phyloP scores from a whole-genome alignment of 2,797 vertebrate species.

The Gadopsis bispinosus region DNA sequence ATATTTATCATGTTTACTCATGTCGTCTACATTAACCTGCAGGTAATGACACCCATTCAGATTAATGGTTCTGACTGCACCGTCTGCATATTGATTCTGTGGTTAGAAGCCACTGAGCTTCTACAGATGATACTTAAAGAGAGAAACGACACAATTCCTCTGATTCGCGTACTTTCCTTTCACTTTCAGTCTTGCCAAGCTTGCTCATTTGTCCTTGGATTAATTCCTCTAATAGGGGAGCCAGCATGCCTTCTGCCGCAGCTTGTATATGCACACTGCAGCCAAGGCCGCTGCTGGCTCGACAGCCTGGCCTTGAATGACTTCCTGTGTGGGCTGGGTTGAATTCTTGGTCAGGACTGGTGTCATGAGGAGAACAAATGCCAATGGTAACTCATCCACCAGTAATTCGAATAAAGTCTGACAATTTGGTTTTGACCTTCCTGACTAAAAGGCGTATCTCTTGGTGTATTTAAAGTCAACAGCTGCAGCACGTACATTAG shows the following conservation, averaged over 20 bases:
- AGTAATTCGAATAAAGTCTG: slow-evolving; percentile 10
- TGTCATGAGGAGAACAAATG: slow-evolving; percentile 45
- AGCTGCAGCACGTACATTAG: background rate
- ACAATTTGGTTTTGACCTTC: slow-evolving; percentile 45
- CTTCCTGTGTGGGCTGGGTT: slow-evolving; percentile 72
- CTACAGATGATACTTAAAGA: slow-evolving; percentile 54
- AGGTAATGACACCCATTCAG: slow-evolving; percentile 59
- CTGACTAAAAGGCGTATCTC: slow-evolving; percentile 1
- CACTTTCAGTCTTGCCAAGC: slow-evolving; percentile 53
- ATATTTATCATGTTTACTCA: slow-evolving; percentile 66
- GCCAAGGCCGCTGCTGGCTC: slow-evolving; percentile 65
- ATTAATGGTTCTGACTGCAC: slow-evolving; percentile 50
- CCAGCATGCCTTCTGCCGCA: slow-evolving; percentile 63
- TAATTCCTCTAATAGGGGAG: slow-evolving; percentile 59
- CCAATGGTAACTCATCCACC: slow-evolving; percentile 22
- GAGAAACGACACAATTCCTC: slow-evolving; percentile 47
- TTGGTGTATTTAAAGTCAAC: slow-evolving; percentile 12
- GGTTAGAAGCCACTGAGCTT: slow-evolving; percentile 39
- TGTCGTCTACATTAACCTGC: slow-evolving; percentile 64
- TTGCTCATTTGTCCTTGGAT: slow-evolving; percentile 77
- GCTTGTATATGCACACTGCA: slow-evolving; percentile 46
- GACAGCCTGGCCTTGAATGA: slow-evolving; percentile 62
- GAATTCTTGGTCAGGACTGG: slow-evolving; percentile 63
- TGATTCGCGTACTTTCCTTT: slow-evolving; percentile 53
- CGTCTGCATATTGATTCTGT: slow-evolving; percentile 43